These are phyloP conservation scores for Lucilia cuprina DNA, from an alignment of 1,140 invertebrate genomes.

Conservation along the genomic window DNA sequence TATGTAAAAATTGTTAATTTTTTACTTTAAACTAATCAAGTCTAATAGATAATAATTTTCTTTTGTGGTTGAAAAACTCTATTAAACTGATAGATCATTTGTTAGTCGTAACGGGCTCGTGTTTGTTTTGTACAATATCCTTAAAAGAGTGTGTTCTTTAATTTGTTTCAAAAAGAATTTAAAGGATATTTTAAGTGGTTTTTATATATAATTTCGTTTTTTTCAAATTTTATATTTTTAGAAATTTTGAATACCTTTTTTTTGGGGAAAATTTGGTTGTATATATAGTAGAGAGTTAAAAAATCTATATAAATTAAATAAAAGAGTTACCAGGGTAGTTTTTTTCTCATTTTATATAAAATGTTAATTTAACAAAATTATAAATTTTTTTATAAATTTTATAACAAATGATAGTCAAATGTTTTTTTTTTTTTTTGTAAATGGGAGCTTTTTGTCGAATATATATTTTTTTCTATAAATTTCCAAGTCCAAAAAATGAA, in stretches of 20 bases:
- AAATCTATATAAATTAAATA: too few relatives aligned
- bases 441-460: neutral
- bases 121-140: neutral
- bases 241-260: neutral
- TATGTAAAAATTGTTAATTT: neutral
- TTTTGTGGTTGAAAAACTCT: neutral
- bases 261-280: neutral
- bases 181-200: neutral
- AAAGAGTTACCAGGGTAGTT: too few relatives aligned
- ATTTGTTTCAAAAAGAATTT: neutral
- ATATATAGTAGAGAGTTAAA: too few relatives aligned
- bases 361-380: too few relatives aligned
- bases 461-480: neutral
- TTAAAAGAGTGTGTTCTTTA: neutral
- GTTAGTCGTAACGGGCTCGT: neutral
- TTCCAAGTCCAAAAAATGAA: slow-evolving; percentile 25
- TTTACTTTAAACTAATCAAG: neutral
- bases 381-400: too few relatives aligned
- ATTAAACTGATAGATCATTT: neutral
- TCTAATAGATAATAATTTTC: neutral
- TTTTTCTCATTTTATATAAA: too few relatives aligned
- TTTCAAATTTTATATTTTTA: neutral
- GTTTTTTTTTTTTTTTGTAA: neutral
- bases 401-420: neutral
- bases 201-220: neutral